Conservation (phyloP, 2,888 invertebrate species). For the Pasiphila rectangulata region DNA sequence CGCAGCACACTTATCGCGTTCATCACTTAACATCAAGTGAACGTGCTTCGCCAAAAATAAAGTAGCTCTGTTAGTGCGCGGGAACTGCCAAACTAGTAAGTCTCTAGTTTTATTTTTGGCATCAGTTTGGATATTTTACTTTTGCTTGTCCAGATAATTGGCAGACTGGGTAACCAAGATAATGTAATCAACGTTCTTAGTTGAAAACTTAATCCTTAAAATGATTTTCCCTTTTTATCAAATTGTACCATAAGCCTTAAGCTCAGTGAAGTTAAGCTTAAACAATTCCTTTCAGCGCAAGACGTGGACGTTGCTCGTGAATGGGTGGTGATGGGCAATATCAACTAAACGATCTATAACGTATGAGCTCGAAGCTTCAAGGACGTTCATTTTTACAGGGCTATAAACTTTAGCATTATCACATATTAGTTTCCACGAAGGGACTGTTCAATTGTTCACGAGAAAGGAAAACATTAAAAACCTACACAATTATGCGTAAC, state of each 20-base stretch:
- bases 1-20: constrained; percentile 35
- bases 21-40: constrained; percentile 40
- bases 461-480: constrained; percentile 29
- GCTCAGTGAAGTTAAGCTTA: background rate
- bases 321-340: constrained; percentile 39
- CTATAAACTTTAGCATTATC: constrained; percentile 37
- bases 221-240: no score
- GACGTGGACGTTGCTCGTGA: constrained; percentile 4
- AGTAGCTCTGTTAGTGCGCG: constrained; percentile 21
- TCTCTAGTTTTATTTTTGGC: constrained; percentile 4
- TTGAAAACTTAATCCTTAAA: no score
- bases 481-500: constrained; percentile 31
- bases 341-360: constrained; percentile 50
- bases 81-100: constrained; percentile 6
- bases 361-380: constrained; percentile 15
- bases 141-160: background rate
- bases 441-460: constrained; percentile 11
- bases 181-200: background rate
- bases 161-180: no score
- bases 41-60: constrained; percentile 45
- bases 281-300: constrained; percentile 1
- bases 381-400: constrained; percentile 38
- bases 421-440: constrained; percentile 27
- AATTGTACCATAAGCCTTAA: no score
- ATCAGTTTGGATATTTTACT: constrained; percentile 3